Conservation (phyloP, 2,888 invertebrate genomes). For the Actias luna region DNA sequence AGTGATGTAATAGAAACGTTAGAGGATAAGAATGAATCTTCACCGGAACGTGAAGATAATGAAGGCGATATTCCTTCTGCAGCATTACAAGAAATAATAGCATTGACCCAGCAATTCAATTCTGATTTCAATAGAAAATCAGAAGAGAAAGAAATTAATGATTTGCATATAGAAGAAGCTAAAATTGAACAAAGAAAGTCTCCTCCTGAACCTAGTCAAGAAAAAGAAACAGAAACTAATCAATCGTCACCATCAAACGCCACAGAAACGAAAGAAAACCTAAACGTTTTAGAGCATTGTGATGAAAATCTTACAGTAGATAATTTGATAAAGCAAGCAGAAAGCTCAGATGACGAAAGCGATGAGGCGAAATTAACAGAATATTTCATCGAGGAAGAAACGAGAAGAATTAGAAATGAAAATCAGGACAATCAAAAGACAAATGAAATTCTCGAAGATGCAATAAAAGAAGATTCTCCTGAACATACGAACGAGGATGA, state of each 20-base stretch:
- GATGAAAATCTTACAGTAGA: conserved; percentile 31
- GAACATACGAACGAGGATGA: conserved; percentile 51
- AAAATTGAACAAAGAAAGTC: neutral
- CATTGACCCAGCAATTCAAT: neutral
- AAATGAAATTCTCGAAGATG: conserved; percentile 64
- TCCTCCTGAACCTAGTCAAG: too few relatives aligned
- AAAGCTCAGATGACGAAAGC: conserved; percentile 37
- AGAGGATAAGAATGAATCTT: conserved; percentile 7
- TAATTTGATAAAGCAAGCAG: conserved; percentile 41
- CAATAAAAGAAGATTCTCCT: conserved; percentile 48
- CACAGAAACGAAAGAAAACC: conserved; percentile 20
- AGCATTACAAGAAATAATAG: conserved; percentile 3
- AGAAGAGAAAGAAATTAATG: neutral
- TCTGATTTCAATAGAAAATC: neutral
- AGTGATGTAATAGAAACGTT: conserved; percentile 24
- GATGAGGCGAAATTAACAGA: conserved; percentile 48
- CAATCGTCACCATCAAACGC: conserved; percentile 19
- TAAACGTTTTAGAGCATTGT: conserved; percentile 13
- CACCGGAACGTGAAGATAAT: conserved; percentile 10
- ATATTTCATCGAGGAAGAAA: conserved; percentile 55
- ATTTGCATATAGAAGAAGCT: neutral
- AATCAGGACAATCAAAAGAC: conserved; percentile 52
- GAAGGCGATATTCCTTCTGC: conserved; percentile 21
- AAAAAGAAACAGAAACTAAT: neutral
- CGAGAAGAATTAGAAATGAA: conserved; percentile 27